Evolutionary conservation across 2,113 vertebrate species (phyloP).

Genomic region (Phocoena phocoena): DNA sequence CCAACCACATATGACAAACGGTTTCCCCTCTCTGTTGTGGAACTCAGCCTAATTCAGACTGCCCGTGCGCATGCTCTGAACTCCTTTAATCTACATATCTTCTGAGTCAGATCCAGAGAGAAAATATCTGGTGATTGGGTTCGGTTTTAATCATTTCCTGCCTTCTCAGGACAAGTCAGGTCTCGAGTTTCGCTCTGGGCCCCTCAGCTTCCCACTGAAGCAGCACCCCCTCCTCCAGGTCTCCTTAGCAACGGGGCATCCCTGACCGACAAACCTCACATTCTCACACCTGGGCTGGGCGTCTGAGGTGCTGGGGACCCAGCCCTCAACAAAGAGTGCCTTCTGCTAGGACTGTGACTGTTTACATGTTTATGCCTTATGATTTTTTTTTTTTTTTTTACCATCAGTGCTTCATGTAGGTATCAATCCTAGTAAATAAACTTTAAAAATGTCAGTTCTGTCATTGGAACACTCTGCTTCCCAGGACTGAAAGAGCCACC

Average conservation of each 20-base stretch:
- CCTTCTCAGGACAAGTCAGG: constrained; percentile 36
- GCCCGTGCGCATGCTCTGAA: neutral
- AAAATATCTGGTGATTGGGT: constrained; percentile 10
- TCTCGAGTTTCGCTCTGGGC: neutral
- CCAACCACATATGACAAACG: neutral
- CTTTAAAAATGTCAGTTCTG: neutral
- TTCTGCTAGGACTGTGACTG: neutral
- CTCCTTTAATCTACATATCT: neutral
- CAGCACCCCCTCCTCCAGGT: neutral
- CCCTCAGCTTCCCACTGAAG: neutral
- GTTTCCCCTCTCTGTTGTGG: neutral
- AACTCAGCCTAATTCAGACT: neutral
- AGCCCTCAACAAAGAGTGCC: neutral
- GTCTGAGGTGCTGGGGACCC: neutral
- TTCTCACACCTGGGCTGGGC: neutral
- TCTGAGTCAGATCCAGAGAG: constrained; percentile 37
- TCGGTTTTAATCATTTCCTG: constrained; percentile 54
- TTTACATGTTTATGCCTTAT: neutral
- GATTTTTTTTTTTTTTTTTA: neutral
- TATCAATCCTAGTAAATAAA: neutral
- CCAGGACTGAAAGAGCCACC: accelerated
- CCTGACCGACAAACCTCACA: no score
- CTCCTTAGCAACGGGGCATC: neutral
- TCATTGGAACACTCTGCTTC: neutral
- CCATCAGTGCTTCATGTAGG: neutral